A percentile compares a stretch with the other conserved stretches of the same genome.
Evolutionary conservation across 2,888 invertebrate genomes (phyloP).

Genomic region (Abrostola tripartita): DNA sequence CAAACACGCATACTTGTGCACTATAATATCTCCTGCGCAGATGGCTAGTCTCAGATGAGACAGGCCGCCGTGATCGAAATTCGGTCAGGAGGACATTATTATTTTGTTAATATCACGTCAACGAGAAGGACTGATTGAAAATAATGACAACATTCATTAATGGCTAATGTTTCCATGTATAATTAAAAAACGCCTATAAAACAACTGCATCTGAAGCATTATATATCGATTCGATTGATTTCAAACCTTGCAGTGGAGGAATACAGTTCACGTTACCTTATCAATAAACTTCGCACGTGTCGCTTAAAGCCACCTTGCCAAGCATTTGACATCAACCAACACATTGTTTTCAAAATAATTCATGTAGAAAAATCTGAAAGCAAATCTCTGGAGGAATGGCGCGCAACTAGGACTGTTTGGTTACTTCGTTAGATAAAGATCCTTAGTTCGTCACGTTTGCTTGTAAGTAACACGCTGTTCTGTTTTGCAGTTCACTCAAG

Average conservation of each 20-base stretch:
- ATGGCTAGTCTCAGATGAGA: too few relatives aligned
- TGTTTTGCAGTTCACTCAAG: conserved; percentile 40
- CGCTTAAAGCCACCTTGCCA: conserved; percentile 1
- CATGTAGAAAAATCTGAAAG: conserved; percentile 50
- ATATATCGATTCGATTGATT: neutral
- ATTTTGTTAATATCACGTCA: too few relatives aligned
- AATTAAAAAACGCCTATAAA: too few relatives aligned
- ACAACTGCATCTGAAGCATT: neutral
- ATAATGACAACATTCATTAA: too few relatives aligned
- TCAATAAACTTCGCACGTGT: neutral
- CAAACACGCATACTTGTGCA: too few relatives aligned
- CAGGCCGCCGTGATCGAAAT: too few relatives aligned
- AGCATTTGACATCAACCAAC: conserved; percentile 18
- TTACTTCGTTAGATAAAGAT: conserved; percentile 9
- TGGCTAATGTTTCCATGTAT: too few relatives aligned
- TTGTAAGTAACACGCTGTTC: conserved; percentile 22
- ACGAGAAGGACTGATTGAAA: too few relatives aligned
- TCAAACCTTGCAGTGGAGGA: neutral
- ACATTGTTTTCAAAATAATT: conserved; percentile 48
- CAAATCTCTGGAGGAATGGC: conserved; percentile 51
- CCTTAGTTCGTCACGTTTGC: conserved; percentile 14
- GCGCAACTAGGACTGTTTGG: conserved; percentile 10
- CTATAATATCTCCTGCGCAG: too few relatives aligned
- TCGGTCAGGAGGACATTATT: too few relatives aligned
- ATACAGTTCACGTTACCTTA: conserved; percentile 18